A percentile compares a stretch with the other conserved stretches of the same genome.
Conservation (phyloP, 2,888 invertebrate genomes). For the Theretra japonica region DNA sequence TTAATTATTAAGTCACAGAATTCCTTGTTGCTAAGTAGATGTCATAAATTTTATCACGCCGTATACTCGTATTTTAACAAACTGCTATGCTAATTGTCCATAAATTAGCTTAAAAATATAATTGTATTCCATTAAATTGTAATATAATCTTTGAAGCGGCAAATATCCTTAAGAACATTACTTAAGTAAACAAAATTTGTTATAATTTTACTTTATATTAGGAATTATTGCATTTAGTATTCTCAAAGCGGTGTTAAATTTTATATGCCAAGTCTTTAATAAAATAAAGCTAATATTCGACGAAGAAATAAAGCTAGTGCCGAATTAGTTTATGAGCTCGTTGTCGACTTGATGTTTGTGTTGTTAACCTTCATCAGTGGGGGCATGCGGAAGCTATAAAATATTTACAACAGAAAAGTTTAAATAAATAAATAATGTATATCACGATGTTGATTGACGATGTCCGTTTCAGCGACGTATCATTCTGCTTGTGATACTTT, state of each 20-base stretch:
- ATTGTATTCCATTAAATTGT: slow-evolving; percentile 6
- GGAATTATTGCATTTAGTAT: not conserved
- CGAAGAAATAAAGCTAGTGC: not conserved
- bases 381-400: slow-evolving; percentile 15
- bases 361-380: slow-evolving; percentile 9
- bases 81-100: no score
- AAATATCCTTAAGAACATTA: not conserved
- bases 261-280: slow-evolving; percentile 4
- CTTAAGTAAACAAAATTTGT: not conserved
- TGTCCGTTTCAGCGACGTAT: no score
- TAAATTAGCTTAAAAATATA: not conserved
- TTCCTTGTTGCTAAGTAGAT: no score
- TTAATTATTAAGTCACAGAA: no score
- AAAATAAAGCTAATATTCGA: not conserved
- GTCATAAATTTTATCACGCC: no score
- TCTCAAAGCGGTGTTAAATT: slow-evolving; percentile 3
- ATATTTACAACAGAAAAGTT: not conserved
- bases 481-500: no score
- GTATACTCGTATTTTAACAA: not conserved
- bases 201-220: not conserved
- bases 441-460: no score
- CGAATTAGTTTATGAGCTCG: not conserved
- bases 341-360: not conserved
- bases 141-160: not conserved
- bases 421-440: no score